Evolutionary conservation across 2,113 vertebrate genomes (phyloP).

Genomic region (Nerophis ophidion): DNA sequence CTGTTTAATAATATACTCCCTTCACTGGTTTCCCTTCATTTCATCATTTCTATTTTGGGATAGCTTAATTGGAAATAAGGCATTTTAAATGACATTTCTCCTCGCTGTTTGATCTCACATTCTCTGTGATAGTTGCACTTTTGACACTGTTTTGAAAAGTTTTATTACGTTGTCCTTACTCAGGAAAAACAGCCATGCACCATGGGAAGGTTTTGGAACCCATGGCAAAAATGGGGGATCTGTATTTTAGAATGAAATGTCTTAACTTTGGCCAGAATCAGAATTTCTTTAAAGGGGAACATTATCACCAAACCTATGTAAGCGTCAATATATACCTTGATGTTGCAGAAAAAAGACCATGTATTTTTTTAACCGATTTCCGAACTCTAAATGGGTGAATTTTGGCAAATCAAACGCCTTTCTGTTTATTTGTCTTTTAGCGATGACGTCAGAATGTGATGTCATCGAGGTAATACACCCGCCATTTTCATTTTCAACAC

Average conservation of each 20-base stretch:
- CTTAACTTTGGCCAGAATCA: neutral
- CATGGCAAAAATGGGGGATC: neutral
- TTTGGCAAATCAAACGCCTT: too few relatives aligned
- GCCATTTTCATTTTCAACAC: too few relatives aligned
- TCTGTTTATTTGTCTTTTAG: too few relatives aligned
- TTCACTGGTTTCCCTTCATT: neutral
- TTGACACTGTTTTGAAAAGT: constrained; percentile 1
- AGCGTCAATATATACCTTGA: too few relatives aligned
- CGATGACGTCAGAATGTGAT: too few relatives aligned
- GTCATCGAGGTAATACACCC: too few relatives aligned
- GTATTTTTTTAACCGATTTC: too few relatives aligned
- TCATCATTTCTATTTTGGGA: neutral
- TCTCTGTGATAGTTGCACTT: constrained; percentile 1
- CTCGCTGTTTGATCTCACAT: neutral
- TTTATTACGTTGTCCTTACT: neutral
- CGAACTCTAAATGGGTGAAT: too few relatives aligned
- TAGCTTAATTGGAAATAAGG: neutral
- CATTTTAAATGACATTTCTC: neutral
- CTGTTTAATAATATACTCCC: neutral
- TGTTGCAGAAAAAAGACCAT: too few relatives aligned
- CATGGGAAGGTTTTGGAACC: neutral
- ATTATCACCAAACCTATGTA: too few relatives aligned
- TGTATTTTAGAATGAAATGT: neutral
- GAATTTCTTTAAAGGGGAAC: too few relatives aligned
- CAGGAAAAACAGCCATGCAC: neutral